phyloP scores from a whole-genome alignment of 1,140 invertebrate genomes.

The Drosophila pandora region DNA sequence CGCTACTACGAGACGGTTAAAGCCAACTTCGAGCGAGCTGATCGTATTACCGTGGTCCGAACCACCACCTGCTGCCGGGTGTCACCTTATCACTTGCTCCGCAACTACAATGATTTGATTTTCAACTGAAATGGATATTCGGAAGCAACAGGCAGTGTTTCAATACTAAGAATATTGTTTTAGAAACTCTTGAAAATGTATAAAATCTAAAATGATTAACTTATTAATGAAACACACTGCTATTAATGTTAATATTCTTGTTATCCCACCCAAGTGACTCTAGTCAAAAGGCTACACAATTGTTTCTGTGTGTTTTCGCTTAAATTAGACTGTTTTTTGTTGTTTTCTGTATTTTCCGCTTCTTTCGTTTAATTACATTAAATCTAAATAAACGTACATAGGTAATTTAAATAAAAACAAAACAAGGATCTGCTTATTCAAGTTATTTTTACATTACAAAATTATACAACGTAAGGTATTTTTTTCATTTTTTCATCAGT shows the following conservation, averaged over 20 bases:
- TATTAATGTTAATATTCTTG: background rate
- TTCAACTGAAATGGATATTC: conserved; percentile 89
- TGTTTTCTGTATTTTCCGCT: conserved; percentile 67
- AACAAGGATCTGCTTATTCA: conserved; percentile 63
- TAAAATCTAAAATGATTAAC: background rate
- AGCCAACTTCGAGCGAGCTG: conserved; percentile 99
- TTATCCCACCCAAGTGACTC: conserved; percentile 6
- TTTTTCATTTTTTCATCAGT: conserved; percentile 31
- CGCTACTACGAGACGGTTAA: conserved; percentile 99
- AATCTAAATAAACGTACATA: conserved; percentile 72
- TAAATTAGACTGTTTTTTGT: conserved; percentile 46
- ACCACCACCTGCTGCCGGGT: conserved; percentile 97
- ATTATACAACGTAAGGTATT: conserved; percentile 55
- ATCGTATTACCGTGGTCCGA: conserved; percentile 96
- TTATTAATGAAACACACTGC: conserved; percentile 7
- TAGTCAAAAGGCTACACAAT: conserved; percentile 37
- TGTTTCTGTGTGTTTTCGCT: conserved; percentile 38
- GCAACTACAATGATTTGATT: conserved; percentile 96
- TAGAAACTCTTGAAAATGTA: background rate
- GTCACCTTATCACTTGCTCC: conserved; percentile 95
- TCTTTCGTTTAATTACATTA: conserved; percentile 71
- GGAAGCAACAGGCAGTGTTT: background rate
- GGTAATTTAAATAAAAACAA: conserved; percentile 69
- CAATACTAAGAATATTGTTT: background rate
- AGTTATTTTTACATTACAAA: conserved; percentile 69